Evolutionary conservation across 1,140 invertebrate genomes (phyloP).

Genomic region (Pogonomyrmex californicus): DNA sequence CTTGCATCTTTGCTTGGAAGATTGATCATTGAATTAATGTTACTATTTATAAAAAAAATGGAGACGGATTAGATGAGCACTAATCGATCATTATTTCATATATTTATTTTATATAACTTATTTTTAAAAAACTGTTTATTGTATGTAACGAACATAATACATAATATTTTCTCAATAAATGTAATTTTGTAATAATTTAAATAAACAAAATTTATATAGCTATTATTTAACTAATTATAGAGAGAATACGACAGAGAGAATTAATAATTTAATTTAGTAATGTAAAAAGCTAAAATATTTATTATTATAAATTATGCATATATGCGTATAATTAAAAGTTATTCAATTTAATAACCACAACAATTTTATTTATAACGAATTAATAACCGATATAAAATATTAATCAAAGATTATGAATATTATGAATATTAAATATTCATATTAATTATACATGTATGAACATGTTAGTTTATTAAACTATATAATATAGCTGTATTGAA

Average conservation of each 20-base stretch:
- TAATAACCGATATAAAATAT: not conserved
- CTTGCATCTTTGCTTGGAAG: not conserved
- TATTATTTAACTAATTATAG: constrained; percentile 11
- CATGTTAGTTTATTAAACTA: not conserved
- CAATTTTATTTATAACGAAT: not conserved
- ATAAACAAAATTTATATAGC: not conserved
- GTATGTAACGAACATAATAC: not conserved
- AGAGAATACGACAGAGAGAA: not conserved
- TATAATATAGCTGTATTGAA: not conserved
- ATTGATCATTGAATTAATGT: constrained; percentile 16
- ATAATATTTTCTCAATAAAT: not conserved
- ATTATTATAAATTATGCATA: constrained; percentile 23
- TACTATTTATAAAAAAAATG: not conserved
- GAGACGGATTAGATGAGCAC: no score
- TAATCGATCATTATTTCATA: not conserved
- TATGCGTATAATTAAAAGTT: constrained; percentile 11
- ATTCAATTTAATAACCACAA: not conserved
- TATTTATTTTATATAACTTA: not conserved
- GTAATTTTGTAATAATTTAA: constrained; percentile 6
- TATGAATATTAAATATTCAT: constrained; percentile 31
- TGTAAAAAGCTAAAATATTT: not conserved
- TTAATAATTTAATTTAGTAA: constrained; percentile 1
- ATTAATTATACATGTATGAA: not conserved
- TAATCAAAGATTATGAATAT: not conserved
- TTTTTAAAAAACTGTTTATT: not conserved